A percentile compares a stretch with the other conserved stretches of the same genome.
Evolutionary conservation across 2,113 vertebrate species (phyloP).

Genomic region (Phalacrocorax carbo): DNA sequence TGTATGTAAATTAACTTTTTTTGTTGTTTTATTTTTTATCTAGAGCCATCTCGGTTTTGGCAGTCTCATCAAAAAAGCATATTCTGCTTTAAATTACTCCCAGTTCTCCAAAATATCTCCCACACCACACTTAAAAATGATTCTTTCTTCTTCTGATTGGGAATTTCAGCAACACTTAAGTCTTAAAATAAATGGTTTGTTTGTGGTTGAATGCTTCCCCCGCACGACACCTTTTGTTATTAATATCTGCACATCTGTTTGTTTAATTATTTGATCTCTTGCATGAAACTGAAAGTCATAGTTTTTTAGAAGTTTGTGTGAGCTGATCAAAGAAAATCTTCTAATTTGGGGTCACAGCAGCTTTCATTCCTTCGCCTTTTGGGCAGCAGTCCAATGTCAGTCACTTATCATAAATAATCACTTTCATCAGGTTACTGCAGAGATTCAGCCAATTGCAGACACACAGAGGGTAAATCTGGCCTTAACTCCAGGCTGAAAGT

Average conservation of each 20-base stretch:
- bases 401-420: slow-evolving; percentile 71
- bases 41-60: slow-evolving; percentile 61
- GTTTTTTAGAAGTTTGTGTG: slow-evolving; percentile 15
- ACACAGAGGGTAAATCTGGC: slow-evolving; percentile 55
- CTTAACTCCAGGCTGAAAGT: slow-evolving; percentile 71
- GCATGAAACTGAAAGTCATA: background rate
- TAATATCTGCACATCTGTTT: slow-evolving; percentile 63
- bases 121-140: slow-evolving; percentile 58
- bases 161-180: slow-evolving; percentile 58
- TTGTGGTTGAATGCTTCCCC: slow-evolving; percentile 56
- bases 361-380: slow-evolving; percentile 48
- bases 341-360: slow-evolving; percentile 31
- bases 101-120: slow-evolving; percentile 58
- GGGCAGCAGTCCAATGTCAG: slow-evolving; percentile 42
- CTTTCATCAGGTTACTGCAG: slow-evolving; percentile 57
- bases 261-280: slow-evolving; percentile 54
- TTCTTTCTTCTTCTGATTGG: slow-evolving; percentile 61
- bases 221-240: slow-evolving; percentile 43
- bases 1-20: slow-evolving; percentile 71
- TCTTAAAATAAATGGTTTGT: slow-evolving; percentile 71
- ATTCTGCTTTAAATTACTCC: slow-evolving; percentile 70
- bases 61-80: slow-evolving; percentile 72
- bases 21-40: slow-evolving; percentile 63
- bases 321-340: slow-evolving; percentile 40
- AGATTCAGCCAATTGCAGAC: slow-evolving; percentile 33